phyloP scores from a whole-genome alignment of 2,888 invertebrate genomes.

The Torymus auratus region DNA sequence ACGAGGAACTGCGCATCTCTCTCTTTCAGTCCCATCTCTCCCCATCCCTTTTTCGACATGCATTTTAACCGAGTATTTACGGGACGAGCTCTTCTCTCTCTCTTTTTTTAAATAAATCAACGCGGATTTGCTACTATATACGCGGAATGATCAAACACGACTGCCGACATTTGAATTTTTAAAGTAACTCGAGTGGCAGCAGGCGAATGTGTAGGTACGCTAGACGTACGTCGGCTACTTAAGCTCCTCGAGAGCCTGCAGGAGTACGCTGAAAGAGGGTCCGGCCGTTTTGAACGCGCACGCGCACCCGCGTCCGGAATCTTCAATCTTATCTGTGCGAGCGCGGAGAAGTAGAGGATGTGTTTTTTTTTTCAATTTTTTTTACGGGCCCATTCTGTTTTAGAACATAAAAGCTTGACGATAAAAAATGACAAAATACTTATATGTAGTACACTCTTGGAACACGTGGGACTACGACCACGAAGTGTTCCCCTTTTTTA shows the following conservation, averaged over 20 bases:
- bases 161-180: no score
- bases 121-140: no score
- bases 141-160: no score
- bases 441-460: not conserved
- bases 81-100: no score
- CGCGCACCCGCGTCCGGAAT: not conserved
- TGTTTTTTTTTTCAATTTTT: not conserved
- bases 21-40: no score
- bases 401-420: not conserved
- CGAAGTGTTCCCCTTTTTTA: not conserved
- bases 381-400: not conserved
- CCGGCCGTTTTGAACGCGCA: not conserved
- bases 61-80: no score
- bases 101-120: no score
- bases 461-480: not conserved
- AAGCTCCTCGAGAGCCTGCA: not conserved
- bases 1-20: conserved; percentile 13
- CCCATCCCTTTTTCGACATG: no score
- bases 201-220: no score
- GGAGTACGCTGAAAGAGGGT: not conserved
- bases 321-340: not conserved
- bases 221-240: no score
- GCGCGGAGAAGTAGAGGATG: not conserved
- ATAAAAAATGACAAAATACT: conserved; percentile 7
- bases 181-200: no score